A percentile compares a stretch with the other conserved stretches of the same genome.
Evolutionary conservation across 2,113 vertebrate genomes (phyloP).

Genomic region (Epinephelus moara): DNA sequence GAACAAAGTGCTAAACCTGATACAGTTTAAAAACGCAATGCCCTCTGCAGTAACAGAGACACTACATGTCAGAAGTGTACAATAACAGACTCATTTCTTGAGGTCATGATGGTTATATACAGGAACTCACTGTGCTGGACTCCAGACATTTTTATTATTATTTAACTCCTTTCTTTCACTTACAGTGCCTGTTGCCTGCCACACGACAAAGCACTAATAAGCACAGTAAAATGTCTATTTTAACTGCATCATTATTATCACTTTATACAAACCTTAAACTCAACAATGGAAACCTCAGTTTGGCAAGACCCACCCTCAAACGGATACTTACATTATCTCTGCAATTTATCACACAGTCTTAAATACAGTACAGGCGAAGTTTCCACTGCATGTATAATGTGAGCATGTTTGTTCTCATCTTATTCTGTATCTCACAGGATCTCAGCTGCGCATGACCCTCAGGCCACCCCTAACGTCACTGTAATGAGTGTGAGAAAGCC

Average conservation of each 20-base stretch:
- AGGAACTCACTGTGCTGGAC: background rate
- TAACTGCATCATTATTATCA: background rate
- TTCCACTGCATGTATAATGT: conserved; percentile 15
- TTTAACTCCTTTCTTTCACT: background rate
- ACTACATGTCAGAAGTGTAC: background rate
- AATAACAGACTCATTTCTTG: background rate
- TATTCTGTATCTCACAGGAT: conserved; percentile 41
- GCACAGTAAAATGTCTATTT: background rate
- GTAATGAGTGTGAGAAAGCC: conserved; percentile 35
- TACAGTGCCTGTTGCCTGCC: background rate
- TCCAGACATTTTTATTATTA: too few species aligned
- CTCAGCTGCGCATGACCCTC: conserved; percentile 9
- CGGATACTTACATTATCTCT: background rate
- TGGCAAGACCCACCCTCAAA: background rate
- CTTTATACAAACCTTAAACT: conserved; percentile 19
- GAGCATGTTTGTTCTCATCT: conserved; percentile 1
- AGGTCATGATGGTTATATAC: background rate
- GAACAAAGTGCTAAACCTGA: conserved; percentile 11
- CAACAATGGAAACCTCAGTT: conserved; percentile 8
- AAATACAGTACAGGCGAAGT: background rate
- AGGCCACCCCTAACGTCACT: background rate
- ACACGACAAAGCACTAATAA: background rate
- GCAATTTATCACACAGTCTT: conserved; percentile 3
- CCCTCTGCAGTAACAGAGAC: background rate
- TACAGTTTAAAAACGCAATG: background rate